Percentiles rank a stretch among this genome's conserved stretches.
phyloP scores from a whole-genome alignment of 2,797 vertebrate species.

The Coendou prehensilis region DNA sequence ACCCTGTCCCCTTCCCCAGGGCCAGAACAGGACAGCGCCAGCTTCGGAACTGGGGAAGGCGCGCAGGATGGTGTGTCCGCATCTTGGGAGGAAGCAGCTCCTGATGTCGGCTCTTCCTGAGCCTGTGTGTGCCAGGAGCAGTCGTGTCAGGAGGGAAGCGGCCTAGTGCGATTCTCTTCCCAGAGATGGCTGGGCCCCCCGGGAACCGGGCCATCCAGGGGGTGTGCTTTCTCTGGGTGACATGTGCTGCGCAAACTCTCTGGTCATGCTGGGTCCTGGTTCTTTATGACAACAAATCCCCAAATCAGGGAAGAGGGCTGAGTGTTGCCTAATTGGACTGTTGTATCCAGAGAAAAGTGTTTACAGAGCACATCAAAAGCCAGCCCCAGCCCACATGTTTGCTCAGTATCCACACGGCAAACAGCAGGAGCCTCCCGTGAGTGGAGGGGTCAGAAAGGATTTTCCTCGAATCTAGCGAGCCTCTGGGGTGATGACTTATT shows the following conservation, averaged over 20 bases:
- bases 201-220: neutral
- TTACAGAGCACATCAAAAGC: constrained; percentile 64
- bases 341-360: constrained; percentile 69
- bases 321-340: constrained; percentile 71
- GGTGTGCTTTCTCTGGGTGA: neutral
- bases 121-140: neutral
- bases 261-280: constrained; percentile 36
- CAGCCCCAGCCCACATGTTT: constrained; percentile 70
- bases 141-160: neutral
- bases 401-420: constrained; percentile 69
- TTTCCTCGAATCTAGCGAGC: constrained; percentile 70
- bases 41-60: neutral
- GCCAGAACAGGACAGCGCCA: neutral
- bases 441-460: constrained; percentile 73
- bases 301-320: neutral
- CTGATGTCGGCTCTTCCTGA: neutral
- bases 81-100: neutral
- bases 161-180: neutral
- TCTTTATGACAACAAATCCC: constrained; percentile 64
- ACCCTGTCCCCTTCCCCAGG: neutral
- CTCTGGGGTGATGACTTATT: constrained; percentile 77
- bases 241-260: constrained; percentile 63
- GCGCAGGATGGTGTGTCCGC: accelerated
- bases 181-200: neutral
- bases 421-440: constrained; percentile 74